Conservation (phyloP, 1,140 invertebrate genomes). For the Drosophila miranda region DNA sequence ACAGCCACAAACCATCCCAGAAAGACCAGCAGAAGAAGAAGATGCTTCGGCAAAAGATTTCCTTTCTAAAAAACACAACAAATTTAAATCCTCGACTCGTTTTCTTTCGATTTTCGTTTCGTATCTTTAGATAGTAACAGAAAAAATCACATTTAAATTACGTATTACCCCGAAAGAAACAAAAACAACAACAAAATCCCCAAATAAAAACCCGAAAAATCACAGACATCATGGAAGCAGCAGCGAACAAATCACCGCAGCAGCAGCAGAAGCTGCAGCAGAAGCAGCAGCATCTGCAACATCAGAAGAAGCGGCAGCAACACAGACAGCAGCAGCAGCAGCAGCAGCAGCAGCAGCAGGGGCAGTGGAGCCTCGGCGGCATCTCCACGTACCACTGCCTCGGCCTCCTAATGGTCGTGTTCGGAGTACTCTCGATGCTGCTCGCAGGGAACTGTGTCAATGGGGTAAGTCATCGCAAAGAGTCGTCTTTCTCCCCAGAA, state of each 20-base stretch:
- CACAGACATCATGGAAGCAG: conserved; percentile 69
- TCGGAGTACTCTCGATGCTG: conserved; percentile 60
- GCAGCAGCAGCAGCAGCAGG: conserved; percentile 41
- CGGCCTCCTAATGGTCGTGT: conserved; percentile 59
- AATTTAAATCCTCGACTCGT: conserved; percentile 49
- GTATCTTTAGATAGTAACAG: conserved; percentile 58
- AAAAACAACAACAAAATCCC: background rate
- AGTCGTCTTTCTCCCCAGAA: conserved; percentile 15
- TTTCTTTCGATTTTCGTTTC: conserved; percentile 57
- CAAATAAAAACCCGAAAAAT: conserved; percentile 49
- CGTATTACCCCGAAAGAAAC: conserved; percentile 49
- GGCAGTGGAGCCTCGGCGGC: conserved; percentile 31
- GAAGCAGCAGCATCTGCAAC: conserved; percentile 39
- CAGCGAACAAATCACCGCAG: conserved; percentile 61
- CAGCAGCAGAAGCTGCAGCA: conserved; percentile 45
- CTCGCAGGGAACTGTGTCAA: conserved; percentile 78
- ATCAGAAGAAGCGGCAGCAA: conserved; percentile 34
- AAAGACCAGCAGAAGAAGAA: conserved; percentile 31
- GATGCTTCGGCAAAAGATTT: conserved; percentile 33
- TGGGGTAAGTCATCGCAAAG: conserved; percentile 68
- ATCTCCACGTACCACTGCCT: conserved; percentile 30
- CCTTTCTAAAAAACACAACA: conserved; percentile 68
- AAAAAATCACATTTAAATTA: conserved; percentile 70
- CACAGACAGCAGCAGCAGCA: conserved; percentile 45
- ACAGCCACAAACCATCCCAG: background rate